Conservation (phyloP, 2,113 vertebrate genomes). For the Hippopotamus amphibius region DNA sequence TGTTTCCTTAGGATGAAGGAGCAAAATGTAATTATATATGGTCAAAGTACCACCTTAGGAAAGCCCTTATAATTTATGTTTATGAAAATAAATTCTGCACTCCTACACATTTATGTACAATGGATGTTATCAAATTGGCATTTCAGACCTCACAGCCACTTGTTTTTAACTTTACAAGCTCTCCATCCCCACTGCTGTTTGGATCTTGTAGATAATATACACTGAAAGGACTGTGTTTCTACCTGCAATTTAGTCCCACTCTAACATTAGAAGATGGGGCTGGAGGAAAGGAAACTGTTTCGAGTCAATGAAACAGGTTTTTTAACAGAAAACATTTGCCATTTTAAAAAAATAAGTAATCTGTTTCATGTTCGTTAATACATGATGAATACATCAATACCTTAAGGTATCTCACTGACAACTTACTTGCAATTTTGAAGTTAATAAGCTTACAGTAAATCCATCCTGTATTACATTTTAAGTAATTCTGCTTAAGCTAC, state of each 20-base stretch:
- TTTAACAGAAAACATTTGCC: constrained; percentile 11
- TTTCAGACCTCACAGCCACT: not conserved
- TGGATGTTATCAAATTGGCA: not conserved
- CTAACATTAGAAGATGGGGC: not conserved
- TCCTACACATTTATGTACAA: not conserved
- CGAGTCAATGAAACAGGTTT: not conserved
- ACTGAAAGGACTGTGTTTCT: not conserved
- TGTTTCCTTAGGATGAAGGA: constrained; percentile 8
- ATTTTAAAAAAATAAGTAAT: constrained; percentile 20
- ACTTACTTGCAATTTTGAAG: constrained; percentile 43
- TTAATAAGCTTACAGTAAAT: not conserved
- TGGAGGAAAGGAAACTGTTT: not conserved
- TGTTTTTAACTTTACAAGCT: constrained; percentile 14
- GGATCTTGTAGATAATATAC: not conserved
- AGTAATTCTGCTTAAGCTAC: not conserved
- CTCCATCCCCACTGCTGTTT: not conserved
- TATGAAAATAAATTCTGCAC: not conserved
- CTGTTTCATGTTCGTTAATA: not conserved
- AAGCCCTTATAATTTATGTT: not conserved
- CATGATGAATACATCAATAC: not conserved
- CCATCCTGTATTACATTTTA: not conserved
- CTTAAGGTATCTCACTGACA: constrained; percentile 34
- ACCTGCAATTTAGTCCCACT: not conserved
- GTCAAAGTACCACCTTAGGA: not conserved
- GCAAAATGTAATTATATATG: not conserved